Percentiles rank a stretch among this genome's conserved stretches.
Evolutionary conservation across 2,797 vertebrate genomes (phyloP).

Genomic region (Chiroxiphia lanceolata): DNA sequence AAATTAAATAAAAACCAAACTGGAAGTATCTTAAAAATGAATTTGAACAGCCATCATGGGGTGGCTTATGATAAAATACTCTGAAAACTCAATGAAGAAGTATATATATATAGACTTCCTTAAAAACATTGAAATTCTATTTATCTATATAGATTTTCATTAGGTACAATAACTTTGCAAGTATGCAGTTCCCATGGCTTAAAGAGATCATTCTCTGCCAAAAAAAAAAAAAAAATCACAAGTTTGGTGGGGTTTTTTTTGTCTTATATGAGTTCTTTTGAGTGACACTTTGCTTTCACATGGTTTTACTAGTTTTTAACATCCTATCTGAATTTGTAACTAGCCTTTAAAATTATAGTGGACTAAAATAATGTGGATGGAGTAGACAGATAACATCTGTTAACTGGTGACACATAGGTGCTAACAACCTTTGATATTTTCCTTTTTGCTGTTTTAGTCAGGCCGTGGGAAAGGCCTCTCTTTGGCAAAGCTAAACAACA

Average conservation of each 20-base stretch:
- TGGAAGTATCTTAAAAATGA: neutral
- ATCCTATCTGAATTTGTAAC: neutral
- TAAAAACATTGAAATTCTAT: neutral
- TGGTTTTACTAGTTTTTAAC: neutral
- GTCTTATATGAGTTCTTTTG: neutral
- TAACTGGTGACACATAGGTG: neutral
- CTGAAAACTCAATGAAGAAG: neutral
- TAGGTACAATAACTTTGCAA: neutral
- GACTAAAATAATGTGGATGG: neutral
- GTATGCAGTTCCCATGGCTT: neutral
- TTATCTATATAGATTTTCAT: neutral
- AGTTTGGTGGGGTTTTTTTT: fast-evolving
- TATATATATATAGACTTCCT: neutral
- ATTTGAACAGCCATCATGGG: neutral
- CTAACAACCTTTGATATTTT: neutral
- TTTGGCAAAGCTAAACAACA: neutral
- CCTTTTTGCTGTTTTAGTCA: neutral
- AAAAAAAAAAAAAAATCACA: neutral
- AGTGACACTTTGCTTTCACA: neutral
- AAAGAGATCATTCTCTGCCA: neutral
- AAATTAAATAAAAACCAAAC: neutral
- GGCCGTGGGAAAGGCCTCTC: neutral
- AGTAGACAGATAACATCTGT: neutral
- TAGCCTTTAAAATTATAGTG: neutral
- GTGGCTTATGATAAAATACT: neutral